Base-by-base conservation (phyloP, 2,113 vertebrate genomes). In the Serilophus lunatus region DNA sequence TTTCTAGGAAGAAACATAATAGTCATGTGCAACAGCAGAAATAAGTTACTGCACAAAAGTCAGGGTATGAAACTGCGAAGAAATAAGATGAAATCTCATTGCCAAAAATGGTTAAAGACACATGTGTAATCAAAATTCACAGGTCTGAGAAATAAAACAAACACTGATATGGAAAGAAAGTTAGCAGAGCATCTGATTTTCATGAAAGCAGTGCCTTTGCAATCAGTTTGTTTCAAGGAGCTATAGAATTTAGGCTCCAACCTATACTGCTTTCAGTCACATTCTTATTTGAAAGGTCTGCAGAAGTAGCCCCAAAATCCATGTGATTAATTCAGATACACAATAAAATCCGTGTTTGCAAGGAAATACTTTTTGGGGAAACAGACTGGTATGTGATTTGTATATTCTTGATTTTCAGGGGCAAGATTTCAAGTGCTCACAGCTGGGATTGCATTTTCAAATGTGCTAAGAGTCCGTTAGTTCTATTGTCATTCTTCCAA, bases 291-390 rank as follows among this genome's bases (percentile, higher is more conserved):
- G 38, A 94, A 60, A 92, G 33, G 56, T 90, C 75, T 90, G 29
- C 56, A 71, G 65, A 77, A 74, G 36, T 49, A 82, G 78, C 31
- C 23, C 8, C 24, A 49, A 35, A 74, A 82, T 74, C 40, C 33
- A 29, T 68, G 74, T 85, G 78, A 93, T 95, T 97, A 82, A 50
- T 94, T 95, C 80, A 96, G 87, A 90, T 79, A 92, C 26, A 11
- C 78, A 96, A 92, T 84, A 89, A 93, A 53, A 76, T 92, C 6
- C 65, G 49, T 79, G 26, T 93, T 95, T 91, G 88, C 75, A 71
- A 63, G 60, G 63, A 91, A 93, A 94, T 92, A 69, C 56, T 91
- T 29, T 76, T 92, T 89, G 45, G 85, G 82, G 82, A 92, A 96
- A 87, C n/a, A 96, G 88, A 89, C 44, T 93, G 80, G 72, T 83